Base-by-base conservation (phyloP, 2,888 invertebrate genomes). In the Flabesymbios commensalis region DNA sequence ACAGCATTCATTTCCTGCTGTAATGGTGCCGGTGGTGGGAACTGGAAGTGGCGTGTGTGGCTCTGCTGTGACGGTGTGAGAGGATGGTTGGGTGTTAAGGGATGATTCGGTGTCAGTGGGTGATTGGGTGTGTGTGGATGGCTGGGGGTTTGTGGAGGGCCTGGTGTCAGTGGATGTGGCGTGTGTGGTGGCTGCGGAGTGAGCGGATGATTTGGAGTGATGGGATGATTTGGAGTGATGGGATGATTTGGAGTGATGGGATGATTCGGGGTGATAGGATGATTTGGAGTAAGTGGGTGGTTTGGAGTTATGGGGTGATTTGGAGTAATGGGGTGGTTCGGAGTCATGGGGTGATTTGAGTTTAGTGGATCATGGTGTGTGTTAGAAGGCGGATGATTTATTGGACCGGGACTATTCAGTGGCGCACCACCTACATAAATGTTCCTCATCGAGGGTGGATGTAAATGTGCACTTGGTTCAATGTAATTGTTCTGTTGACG, bases 71-170 rank as follows among this genome's bases (percentile, higher is more conserved):
- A 52, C 31, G 31, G 41, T 31, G 10, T 29, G 4, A 31, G 26
- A 31, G 22, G 48, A 19, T 47, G 51, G 14, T 24, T 36, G 43
- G n/a, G n/a, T n/a, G n/a, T n/a, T n/a, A n/a, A n/a, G n/a, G n/a
- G n/a, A n/a, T 60, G 60, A 22, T 57, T 63, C 33, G 68, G 66
- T 3, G 62, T 59, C 19, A 29, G 47, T 4, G 61, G 67, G 22
- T 53, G 55, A 28, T 26, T 55, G 24, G 63, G 55, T 14, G 65
- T 65, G 10, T 47, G 57, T 0, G 65, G 67, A 33, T 65, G 65
- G 57, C 63, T 66, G 7, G 69, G 69, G 1, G 69, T 69, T 10
- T 57, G 65, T 5, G 69, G 68, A 31, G 67, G 61, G 58, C 48
- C 59, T 5, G 65, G 63, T 26, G 67, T 63, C 59, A 41, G 55